Evolutionary conservation across 2,113 vertebrate genomes (phyloP).

Genomic region (Entosphenus tridentatus): DNA sequence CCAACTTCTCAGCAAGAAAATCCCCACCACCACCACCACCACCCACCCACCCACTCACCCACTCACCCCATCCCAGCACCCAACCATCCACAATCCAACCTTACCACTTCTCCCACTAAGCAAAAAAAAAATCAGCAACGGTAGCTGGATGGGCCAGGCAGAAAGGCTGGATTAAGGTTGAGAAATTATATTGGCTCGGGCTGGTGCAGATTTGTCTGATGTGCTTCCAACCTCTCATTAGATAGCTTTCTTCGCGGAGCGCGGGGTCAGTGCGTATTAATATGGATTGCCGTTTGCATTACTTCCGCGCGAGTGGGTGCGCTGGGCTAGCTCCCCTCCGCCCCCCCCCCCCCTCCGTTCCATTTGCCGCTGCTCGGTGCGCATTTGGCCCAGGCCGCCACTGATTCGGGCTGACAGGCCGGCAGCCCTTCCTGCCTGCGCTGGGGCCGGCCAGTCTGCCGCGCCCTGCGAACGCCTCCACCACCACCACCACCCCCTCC

Average conservation of each 20-base stretch:
- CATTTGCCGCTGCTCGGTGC: too few species aligned
- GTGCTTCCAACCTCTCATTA: neutral
- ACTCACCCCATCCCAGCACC: too few species aligned
- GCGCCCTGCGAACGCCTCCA: neutral
- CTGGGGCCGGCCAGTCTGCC: neutral
- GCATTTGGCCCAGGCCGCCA: neutral
- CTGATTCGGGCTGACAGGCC: constrained; percentile 4
- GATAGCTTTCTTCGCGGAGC: neutral
- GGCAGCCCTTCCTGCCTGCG: neutral
- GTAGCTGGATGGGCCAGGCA: too few species aligned
- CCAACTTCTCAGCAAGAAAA: too few species aligned
- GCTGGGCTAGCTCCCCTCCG: neutral
- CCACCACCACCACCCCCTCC: neutral
- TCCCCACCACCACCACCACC: too few species aligned
- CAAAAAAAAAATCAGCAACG: too few species aligned
- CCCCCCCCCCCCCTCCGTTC: neutral
- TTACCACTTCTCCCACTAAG: too few species aligned
- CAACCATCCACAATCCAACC: too few species aligned
- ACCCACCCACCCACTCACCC: too few species aligned
- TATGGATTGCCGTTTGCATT: constrained; percentile 7
- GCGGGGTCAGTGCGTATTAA: neutral
- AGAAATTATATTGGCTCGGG: neutral
- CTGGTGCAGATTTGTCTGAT: neutral
- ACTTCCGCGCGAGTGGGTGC: neutral
- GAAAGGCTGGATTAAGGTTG: neutral